These are phyloP conservation scores for Lacanobia oleracea DNA, from an alignment of 2,888 invertebrate genomes.

Conservation along the genomic window DNA sequence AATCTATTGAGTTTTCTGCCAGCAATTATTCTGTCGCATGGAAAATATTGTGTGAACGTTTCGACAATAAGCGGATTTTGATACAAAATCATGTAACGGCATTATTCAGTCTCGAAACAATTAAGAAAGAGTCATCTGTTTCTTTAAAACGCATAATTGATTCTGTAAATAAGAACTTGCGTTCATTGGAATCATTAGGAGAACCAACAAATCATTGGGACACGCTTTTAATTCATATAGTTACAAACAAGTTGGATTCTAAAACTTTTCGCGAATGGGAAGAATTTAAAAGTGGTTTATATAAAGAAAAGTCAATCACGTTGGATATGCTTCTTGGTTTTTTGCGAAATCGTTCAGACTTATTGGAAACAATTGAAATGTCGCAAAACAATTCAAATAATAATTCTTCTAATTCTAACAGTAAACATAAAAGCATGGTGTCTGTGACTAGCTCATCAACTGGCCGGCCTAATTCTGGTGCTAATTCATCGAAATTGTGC, in stretches of 20 bases:
- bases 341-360: slow-evolving; percentile 1
- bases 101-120: not conserved
- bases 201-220: slow-evolving; percentile 42
- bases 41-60: not conserved
- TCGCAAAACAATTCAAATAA: too few relatives aligned
- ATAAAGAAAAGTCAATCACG: slow-evolving; percentile 1
- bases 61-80: not conserved
- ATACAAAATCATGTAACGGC: not conserved
- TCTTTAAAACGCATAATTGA: slow-evolving; percentile 54
- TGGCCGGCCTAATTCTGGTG: too few relatives aligned
- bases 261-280: slow-evolving; percentile 1
- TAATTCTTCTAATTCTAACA: too few relatives aligned
- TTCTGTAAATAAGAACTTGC: slow-evolving; percentile 59
- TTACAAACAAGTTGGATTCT: slow-evolving; percentile 52
- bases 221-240: slow-evolving; percentile 62
- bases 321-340: not conserved
- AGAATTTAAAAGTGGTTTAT: too few relatives aligned
- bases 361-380: slow-evolving; percentile 2
- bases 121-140: not conserved
- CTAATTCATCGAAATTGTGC: slow-evolving; percentile 2
- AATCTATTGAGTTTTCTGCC: too few relatives aligned
- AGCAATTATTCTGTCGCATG: not conserved
- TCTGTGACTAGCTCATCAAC: too few relatives aligned
- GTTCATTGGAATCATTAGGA: slow-evolving; percentile 56
- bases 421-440: too few relatives aligned